These are phyloP conservation scores for Philonicus albiceps DNA, from an alignment of 2,888 invertebrate genomes.

Conservation along the genomic window DNA sequence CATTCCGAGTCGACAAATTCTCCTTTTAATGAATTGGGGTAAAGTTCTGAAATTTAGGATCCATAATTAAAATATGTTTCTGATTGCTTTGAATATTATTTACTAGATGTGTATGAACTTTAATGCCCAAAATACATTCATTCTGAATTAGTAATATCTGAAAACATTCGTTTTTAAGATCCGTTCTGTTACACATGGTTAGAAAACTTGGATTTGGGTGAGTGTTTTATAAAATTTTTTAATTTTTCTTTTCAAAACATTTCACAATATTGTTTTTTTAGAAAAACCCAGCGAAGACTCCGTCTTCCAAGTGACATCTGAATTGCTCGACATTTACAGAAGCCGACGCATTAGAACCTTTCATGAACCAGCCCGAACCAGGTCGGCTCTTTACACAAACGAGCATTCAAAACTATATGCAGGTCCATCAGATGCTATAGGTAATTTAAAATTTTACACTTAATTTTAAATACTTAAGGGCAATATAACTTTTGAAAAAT, in stretches of 20 bases:
- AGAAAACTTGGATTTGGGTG: slow-evolving; percentile 29
- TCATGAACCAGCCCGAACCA: slow-evolving; percentile 56
- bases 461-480: background rate
- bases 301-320: slow-evolving; percentile 57
- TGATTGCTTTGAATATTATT: too few species aligned
- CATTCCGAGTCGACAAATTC: too few species aligned
- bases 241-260: background rate
- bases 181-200: slow-evolving; percentile 40
- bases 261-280: slow-evolving; percentile 43
- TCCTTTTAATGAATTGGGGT: too few species aligned
- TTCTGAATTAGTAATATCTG: too few species aligned
- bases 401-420: slow-evolving; percentile 55
- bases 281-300: slow-evolving; percentile 57
- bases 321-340: slow-evolving; percentile 57
- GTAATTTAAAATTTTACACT: background rate
- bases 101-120: too few species aligned
- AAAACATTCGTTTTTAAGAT: too few species aligned
- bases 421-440: slow-evolving; percentile 57
- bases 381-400: slow-evolving; percentile 57
- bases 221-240: background rate
- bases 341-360: slow-evolving; percentile 57
- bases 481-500: background rate
- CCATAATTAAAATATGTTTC: too few species aligned
- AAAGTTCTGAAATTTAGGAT: too few species aligned
- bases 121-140: too few species aligned